A percentile compares a stretch with the other conserved stretches of the same genome.
Evolutionary conservation across 2,797 vertebrate species (phyloP).

Genomic region (Myotis findleyi): DNA sequence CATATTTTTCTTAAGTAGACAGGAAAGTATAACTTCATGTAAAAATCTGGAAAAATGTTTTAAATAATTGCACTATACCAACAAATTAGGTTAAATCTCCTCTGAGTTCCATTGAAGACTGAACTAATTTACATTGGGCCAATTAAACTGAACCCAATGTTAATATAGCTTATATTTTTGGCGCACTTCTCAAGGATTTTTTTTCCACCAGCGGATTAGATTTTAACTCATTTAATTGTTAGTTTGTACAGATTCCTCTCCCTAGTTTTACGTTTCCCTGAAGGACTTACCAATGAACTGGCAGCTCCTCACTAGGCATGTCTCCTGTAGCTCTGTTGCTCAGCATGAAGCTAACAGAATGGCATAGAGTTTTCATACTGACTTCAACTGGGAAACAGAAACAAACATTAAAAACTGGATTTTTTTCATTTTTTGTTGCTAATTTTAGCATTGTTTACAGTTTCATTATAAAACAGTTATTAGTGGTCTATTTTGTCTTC

Average conservation of each 20-base stretch:
- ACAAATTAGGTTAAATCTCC: conserved; percentile 6
- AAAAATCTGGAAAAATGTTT: conserved; percentile 39
- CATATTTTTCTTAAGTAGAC: background rate
- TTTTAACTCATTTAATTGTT: background rate
- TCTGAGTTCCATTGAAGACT: background rate
- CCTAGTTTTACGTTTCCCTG: conserved; percentile 17
- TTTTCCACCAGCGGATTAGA: background rate
- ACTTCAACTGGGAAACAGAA: background rate
- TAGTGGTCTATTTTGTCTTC: background rate
- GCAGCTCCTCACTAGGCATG: background rate
- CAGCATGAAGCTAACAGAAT: background rate
- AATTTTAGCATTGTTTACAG: background rate
- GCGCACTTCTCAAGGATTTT: background rate
- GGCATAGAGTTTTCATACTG: background rate
- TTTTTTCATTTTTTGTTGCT: background rate
- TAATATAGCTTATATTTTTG: conserved; percentile 27
- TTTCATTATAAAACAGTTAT: background rate
- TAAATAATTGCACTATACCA: conserved; percentile 34
- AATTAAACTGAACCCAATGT: background rate
- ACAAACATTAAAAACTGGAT: background rate
- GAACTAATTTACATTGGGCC: background rate
- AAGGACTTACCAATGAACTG: background rate
- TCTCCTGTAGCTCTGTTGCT: background rate
- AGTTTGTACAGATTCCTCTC: background rate
- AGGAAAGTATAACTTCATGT: background rate